phyloP scores from a whole-genome alignment of 2,888 invertebrate species.

The Syrista parreyssii region DNA sequence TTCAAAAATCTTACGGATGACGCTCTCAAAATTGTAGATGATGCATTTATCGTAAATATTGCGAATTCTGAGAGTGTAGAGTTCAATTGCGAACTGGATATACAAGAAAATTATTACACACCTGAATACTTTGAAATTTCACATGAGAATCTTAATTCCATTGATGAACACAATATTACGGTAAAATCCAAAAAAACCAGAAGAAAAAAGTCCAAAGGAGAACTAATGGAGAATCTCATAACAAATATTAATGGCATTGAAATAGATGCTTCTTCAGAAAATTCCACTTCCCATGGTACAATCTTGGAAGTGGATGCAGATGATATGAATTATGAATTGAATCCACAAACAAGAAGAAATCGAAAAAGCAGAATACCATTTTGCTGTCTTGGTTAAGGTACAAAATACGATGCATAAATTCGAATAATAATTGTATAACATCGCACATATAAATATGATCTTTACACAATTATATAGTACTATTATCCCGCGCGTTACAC shows the following conservation, averaged over 20 bases:
- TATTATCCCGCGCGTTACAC: background rate
- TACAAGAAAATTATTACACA: slow-evolving; percentile 16
- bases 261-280: background rate
- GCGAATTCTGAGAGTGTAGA: slow-evolving; percentile 1
- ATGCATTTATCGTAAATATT: background rate
- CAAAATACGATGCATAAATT: background rate
- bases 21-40: background rate
- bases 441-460: background rate
- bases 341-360: background rate
- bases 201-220: slow-evolving; percentile 8
- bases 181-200: slow-evolving; percentile 11
- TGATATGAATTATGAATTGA: slow-evolving; percentile 1
- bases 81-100: background rate
- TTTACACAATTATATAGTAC: background rate
- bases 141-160: background rate
- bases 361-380: slow-evolving; percentile 10
- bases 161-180: slow-evolving; percentile 1
- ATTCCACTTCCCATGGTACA: background rate
- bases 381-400: slow-evolving; percentile 16
- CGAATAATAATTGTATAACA: background rate
- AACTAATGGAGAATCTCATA: background rate
- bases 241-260: background rate
- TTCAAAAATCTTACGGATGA: background rate
- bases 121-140: slow-evolving; percentile 4
- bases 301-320: background rate